Base-by-base conservation (phyloP, 2,797 vertebrate species). In the Diplodus sargus region DNA sequence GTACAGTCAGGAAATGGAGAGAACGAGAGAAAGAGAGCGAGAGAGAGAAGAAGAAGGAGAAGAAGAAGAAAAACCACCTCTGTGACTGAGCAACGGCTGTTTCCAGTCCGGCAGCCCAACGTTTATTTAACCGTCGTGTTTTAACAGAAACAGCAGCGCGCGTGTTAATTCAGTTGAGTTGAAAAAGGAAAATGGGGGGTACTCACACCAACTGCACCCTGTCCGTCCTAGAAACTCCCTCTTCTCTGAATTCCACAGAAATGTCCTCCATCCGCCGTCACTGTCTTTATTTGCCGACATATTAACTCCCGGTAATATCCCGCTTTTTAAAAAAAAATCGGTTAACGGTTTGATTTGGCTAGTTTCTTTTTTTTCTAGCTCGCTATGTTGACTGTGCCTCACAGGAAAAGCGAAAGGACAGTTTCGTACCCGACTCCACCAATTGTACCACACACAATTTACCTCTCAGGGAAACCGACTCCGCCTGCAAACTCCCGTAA, bases 161-260 rank as follows among this genome's bases (percentile, higher is more conserved):
- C 28, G 23, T 2, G 52, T 49, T 20, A 25, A 16, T 20, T 62
- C 4, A 10, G 6, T 15, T 15, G 30, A 34, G 30, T 34, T 34
- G 30, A 34, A 34, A 6, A 34, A 2, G 70, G 68, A 16, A 10
- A 7, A 42, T 3, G 45, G 8, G 48, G 49, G 39, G n/a, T 81
- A 98, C 98, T 98, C 92, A 99, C 98, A 93, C 98, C 98, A 99
- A 54, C 98, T 99, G 93, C 93, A 54, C 8, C 97, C 97, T 1
- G 97, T 99, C 57, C 98, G 96, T 87, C 98, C 98, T 42, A 99
- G 80, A 88, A 99, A 97, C 91, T 99, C 97, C 91, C 92, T 96
- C 93, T 97, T 99, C 82, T 99, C 97, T 2, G 98, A 97, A 94
- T 98, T 97, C 98, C 98, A 99, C 85, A 99, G 22, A 92, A 99